phyloP scores from a whole-genome alignment of 2,113 vertebrate species.

The Zonotrichia leucophrys region DNA sequence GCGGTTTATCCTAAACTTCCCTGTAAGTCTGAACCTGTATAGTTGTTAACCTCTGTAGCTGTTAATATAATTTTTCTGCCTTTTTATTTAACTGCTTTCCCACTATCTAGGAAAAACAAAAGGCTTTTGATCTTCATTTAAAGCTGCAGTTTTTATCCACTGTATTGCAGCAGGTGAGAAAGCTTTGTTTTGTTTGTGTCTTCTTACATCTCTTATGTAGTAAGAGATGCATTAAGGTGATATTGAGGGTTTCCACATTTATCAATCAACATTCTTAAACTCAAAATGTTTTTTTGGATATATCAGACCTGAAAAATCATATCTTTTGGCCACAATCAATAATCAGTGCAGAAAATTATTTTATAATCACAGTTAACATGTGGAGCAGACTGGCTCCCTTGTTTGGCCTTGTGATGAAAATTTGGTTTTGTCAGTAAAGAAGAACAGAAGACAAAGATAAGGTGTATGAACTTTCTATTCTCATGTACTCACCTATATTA shows the following conservation, averaged over 20 bases:
- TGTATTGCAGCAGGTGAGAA: slow-evolving; percentile 84
- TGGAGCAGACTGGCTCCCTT: not conserved
- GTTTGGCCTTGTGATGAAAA: not conserved
- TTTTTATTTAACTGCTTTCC: slow-evolving; percentile 63
- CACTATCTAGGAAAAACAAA: slow-evolving; percentile 72
- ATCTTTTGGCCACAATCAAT: not conserved
- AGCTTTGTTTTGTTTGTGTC: slow-evolving; percentile 12
- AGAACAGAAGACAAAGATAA: not conserved
- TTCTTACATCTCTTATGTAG: not conserved
- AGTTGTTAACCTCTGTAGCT: slow-evolving; percentile 13
- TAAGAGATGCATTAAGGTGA: slow-evolving; percentile 38
- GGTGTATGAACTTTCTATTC: not conserved
- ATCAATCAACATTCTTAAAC: not conserved
- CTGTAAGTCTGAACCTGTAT: not conserved
- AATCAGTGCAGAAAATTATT: not conserved
- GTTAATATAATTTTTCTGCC: slow-evolving; percentile 54
- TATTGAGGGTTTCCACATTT: slow-evolving; percentile 38
- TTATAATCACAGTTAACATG: not conserved
- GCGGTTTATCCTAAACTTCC: not conserved
- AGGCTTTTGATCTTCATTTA: slow-evolving; percentile 77
- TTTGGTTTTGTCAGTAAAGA: not conserved
- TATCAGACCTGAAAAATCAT: not conserved
- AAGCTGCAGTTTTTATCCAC: slow-evolving; percentile 83
- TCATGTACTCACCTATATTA: not conserved
- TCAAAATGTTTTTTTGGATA: not conserved